Percentiles rank a stretch among this genome's conserved stretches.
These are phyloP conservation scores for Glyphotaelius pellucidus DNA, from an alignment of 2,888 invertebrate species.

Conservation along the genomic window DNA sequence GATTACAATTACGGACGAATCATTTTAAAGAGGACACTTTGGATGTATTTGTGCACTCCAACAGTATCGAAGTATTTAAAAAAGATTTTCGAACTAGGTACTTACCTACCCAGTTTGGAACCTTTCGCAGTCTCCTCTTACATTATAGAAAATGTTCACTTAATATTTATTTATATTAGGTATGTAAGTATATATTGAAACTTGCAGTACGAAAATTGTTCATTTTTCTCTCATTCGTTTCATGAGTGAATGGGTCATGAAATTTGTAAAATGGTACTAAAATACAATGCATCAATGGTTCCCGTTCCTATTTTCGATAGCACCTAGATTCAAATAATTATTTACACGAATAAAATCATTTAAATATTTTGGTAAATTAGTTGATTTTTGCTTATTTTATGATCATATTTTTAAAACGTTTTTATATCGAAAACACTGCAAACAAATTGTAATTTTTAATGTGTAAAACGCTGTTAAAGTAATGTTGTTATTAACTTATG, in stretches of 20 bases:
- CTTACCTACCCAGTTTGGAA: no score
- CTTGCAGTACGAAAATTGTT: no score
- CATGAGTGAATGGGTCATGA: neutral
- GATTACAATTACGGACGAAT: neutral
- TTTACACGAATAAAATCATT: neutral
- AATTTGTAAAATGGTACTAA: neutral
- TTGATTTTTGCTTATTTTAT: neutral
- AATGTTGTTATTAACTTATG: no score
- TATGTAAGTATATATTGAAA: no score
- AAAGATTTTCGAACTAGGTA: no score
- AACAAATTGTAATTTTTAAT: no score
- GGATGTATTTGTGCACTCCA: neutral
- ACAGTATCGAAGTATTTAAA: neutral
- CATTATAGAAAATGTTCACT: no score
- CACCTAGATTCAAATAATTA: neutral
- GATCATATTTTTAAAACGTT: neutral
- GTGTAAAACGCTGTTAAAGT: no score
- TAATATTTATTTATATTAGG: no score
- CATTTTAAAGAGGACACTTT: neutral
- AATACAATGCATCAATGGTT: neutral
- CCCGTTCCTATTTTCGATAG: neutral
- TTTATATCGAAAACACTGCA: no score
- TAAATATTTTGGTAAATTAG: neutral
- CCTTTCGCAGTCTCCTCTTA: no score
- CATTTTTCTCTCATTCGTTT: neutral